Percentiles rank a stretch among this genome's conserved stretches.
phyloP scores from a whole-genome alignment of 30 jellyfish, hydroid and myxozoan genomes.

The Kudoa iwatai region DNA sequence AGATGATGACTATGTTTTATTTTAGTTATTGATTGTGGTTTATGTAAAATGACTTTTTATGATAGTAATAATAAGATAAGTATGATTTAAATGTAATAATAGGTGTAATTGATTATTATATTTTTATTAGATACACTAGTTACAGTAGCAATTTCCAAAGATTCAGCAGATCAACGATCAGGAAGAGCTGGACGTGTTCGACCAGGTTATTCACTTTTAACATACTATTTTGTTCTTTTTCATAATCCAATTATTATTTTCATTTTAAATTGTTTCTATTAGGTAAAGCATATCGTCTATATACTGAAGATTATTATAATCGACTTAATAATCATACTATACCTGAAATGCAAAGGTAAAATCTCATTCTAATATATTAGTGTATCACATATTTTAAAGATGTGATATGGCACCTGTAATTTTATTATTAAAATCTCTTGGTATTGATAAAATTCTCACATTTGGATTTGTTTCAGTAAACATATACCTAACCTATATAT shows the following conservation, averaged over 20 bases:
- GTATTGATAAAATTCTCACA: conserved; percentile 32
- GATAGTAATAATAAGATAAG: conserved; percentile 37
- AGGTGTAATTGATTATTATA: too few relatives aligned
- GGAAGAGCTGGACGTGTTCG: conserved; percentile 88
- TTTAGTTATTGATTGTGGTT: conserved; percentile 57
- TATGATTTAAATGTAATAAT: too few relatives aligned
- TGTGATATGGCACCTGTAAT: conserved; percentile 32
- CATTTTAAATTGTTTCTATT: too few relatives aligned
- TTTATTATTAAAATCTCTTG: conserved; percentile 32
- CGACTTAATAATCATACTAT: conserved; percentile 13
- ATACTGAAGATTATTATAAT: conserved; percentile 11
- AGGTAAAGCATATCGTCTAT: not conserved
- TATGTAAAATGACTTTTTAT: conserved; percentile 35
- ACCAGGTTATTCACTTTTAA: conserved; percentile 7
- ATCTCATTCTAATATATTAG: too few relatives aligned
- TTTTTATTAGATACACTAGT: conserved; percentile 16
- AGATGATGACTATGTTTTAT: not conserved
- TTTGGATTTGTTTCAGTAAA: conserved; percentile 26
- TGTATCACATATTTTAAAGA: conserved; percentile 1
- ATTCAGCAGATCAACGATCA: too few relatives aligned
- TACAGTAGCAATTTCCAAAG: conserved; percentile 41
- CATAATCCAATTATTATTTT: too few relatives aligned
- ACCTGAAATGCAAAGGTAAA: conserved; percentile 81
- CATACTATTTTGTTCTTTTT: too few relatives aligned
- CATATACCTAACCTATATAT: too few relatives aligned